Percentiles rank a stretch among this genome's conserved stretches.
Conservation (phyloP, 2,888 invertebrate genomes). For the Synanthedon andrenaeformis region DNA sequence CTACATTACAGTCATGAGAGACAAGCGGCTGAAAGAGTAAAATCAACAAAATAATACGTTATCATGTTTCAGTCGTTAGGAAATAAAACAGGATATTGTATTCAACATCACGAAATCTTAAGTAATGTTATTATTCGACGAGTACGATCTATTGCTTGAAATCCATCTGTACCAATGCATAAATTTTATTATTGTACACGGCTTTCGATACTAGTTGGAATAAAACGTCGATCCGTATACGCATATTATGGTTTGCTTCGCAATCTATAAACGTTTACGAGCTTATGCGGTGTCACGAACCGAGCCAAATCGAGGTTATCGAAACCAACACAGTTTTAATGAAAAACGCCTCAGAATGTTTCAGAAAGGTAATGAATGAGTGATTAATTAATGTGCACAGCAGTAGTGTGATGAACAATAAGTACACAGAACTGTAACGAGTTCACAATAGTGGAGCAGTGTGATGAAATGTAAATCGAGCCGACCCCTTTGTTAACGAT, state of each 20-base stretch:
- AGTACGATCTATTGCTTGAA: conserved; percentile 13
- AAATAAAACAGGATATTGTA: conserved; percentile 14
- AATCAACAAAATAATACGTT: conserved; percentile 1
- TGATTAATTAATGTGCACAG: conserved; percentile 14
- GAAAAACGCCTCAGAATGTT: not conserved
- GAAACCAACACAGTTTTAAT: conserved; percentile 1
- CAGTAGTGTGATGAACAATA: not conserved
- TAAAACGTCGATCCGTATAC: conserved; percentile 12
- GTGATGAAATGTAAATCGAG: conserved; percentile 38
- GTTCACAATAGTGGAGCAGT: conserved; percentile 17
- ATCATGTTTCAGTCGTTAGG: conserved; percentile 10
- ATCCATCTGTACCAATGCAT: conserved; percentile 18
- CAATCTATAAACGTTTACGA: conserved; percentile 2
- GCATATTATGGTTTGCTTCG: conserved; percentile 5
- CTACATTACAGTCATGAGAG: too few species aligned
- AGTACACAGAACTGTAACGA: conserved; percentile 13
- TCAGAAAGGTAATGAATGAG: conserved; percentile 8
- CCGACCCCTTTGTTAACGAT: conserved; percentile 47
- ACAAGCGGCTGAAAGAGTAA: too few species aligned
- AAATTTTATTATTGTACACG: conserved; percentile 6
- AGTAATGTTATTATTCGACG: conserved; percentile 11
- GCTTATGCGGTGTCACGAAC: conserved; percentile 7
- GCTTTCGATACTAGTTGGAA: conserved; percentile 14
- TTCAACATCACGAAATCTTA: conserved; percentile 20
- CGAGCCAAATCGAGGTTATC: conserved; percentile 5